Evolutionary conservation across 2,797 vertebrate genomes (phyloP), one percentile per base, ranked within the genome.

Genomic region (Danionella dracula): DNA sequence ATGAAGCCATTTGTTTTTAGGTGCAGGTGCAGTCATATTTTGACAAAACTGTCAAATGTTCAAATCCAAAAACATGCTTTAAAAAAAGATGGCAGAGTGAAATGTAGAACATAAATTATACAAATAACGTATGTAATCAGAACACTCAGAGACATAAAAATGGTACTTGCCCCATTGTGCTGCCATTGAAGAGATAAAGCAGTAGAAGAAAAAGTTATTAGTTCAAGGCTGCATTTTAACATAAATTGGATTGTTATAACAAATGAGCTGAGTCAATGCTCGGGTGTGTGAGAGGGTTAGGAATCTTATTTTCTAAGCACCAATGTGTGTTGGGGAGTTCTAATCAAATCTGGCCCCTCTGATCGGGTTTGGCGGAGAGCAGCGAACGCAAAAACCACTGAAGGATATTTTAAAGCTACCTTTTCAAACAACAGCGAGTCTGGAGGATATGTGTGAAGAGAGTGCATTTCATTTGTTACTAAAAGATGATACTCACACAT

Each of bases 401-500:
- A 58, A 44, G 44, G 42, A 45, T 44, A 64, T 64, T 35, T 44
- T 37, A 2, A 17, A 62, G 12, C 16, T 40, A 53, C 51, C 42
- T 51, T 17, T 44, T 54, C 15, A 53, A 64, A 64, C 61, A 64
- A 64, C 35, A 44, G 61, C 49, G 13, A 11, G 40, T 38, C 51
- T 51, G 7, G 41, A 17, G 19, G 1, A 29, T 54, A 8, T 42
- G 44, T 54, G 48, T 54, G 61, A 53, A 51, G 17, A 64, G 40
- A 51, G 17, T 32, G 48, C 44, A 27, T 64, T 65, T 54, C 23
- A 40, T 9, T 27, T n/a, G 21, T 35, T 31, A 41, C 17, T 7
- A 13, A 45, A 45, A 44, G 31, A 17, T 42, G 77, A 69, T 90
- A 97, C 94, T 98, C 88, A 99, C 97, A 94, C 87, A 81, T 93